Base-by-base conservation (phyloP, 2,888 invertebrate genomes). In the Eupsilia transversa region DNA sequence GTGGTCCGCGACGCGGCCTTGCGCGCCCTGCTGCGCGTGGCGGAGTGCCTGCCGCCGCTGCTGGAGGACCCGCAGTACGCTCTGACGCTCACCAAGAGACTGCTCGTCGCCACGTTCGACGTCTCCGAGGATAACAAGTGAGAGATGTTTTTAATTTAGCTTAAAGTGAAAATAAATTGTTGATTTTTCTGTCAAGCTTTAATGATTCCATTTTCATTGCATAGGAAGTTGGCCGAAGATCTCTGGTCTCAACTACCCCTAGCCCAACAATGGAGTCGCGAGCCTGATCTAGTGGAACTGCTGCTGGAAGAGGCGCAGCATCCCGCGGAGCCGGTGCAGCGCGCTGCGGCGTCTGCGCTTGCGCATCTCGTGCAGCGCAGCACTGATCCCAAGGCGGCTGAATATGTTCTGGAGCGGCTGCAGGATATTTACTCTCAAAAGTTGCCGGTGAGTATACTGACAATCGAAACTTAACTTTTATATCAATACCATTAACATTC, bases 61-160 rank as follows among this genome's bases (percentile, higher is more conserved):
- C 96, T 97, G 33, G 96, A 97, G 60, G 96, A 97, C 89, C 95
- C 95, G 83, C 97, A 96, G 61, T 97, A 97, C 88, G 97, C 96
- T 10, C 94, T 98, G 70, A 93, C 96, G 59, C 95, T 98, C 61
- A 97, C 97, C 52, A 97, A 98, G 86, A 96, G 99, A 70, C 96
- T 99, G 61, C 98, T 98, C 97, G 97, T 99, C 70, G 98, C 98
- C 0, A 98, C 97, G 81, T 98, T 98, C 92, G 99, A 99, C 94
- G 96, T 97, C 0, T 97, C 97, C 12, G 97, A 97, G 57, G 98
- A 98, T 77, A 98, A 98, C 89, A 97, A 96, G 97, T 97, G 86
- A 88, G 78, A 17, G 7, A 38, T 10, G 4, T 33, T 59, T 20
- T 30, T 38, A n/a, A 17, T 14, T 38, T 38, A 54, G 20, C n/a